Percentiles rank a stretch among this genome's conserved stretches.
Evolutionary conservation across 2,888 invertebrate species (phyloP).

Genomic region (Acleris emargana): DNA sequence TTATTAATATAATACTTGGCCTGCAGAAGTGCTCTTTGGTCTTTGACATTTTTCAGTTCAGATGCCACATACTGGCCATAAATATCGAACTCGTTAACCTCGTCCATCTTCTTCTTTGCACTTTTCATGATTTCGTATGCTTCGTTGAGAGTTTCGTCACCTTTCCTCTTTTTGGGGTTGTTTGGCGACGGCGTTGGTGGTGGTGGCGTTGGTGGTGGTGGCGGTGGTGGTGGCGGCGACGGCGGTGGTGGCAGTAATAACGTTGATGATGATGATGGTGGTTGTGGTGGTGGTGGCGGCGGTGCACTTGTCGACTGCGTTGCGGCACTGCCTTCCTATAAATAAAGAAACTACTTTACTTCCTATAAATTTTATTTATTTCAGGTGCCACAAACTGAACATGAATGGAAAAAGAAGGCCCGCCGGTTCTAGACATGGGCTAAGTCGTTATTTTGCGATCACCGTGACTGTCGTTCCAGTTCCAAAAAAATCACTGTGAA

Average conservation of each 20-base stretch:
- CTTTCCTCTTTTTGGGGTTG: conserved; percentile 17
- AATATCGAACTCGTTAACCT: conserved; percentile 15
- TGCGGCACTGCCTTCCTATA: conserved; percentile 13
- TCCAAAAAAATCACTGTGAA: no score
- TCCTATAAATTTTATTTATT: conserved; percentile 38
- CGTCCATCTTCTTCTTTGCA: conserved; percentile 21
- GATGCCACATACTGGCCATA: conserved; percentile 23
- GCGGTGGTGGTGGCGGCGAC: background rate
- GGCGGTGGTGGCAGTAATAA: background rate
- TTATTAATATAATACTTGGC: conserved; percentile 31
- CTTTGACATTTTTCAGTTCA: conserved; percentile 21
- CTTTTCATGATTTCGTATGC: conserved; percentile 16
- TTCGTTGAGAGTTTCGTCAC: conserved; percentile 13
- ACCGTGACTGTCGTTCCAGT: no score
- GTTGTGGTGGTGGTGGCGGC: background rate
- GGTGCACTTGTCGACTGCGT: conserved; percentile 20
- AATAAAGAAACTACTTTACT: conserved; percentile 15
- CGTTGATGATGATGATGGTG: conserved; percentile 10
- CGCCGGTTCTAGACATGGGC: conserved; percentile 40
- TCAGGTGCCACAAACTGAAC: conserved; percentile 43
- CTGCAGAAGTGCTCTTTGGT: conserved; percentile 20
- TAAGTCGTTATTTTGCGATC: no score
- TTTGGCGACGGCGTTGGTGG: conserved; percentile 1
- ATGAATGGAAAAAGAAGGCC: conserved; percentile 40
- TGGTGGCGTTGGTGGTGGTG: conserved; percentile 1